phyloP scores from a whole-genome alignment of 2,113 vertebrate genomes.

The Tachysurus fulvidraco region DNA sequence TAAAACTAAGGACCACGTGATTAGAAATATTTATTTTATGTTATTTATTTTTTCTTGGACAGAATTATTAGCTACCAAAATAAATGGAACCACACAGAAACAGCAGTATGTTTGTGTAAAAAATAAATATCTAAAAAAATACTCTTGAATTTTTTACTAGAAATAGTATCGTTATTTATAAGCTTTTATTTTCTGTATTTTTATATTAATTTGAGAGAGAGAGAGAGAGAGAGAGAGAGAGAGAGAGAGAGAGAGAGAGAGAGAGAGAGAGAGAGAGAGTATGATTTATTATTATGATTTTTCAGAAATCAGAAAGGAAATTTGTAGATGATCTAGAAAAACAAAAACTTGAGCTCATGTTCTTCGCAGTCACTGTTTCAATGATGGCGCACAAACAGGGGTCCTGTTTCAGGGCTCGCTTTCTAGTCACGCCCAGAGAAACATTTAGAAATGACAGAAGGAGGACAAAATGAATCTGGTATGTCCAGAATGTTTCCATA shows the following conservation, averaged over 20 bases:
- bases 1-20: neutral
- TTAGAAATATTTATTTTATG: no score
- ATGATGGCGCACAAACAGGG: constrained; percentile 62
- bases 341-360: constrained; percentile 64
- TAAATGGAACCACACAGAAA: neutral
- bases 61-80: neutral
- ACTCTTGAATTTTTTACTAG: no score
- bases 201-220: neutral
- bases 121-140: no score
- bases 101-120: neutral
- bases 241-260: neutral
- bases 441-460: constrained; percentile 58
- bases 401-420: constrained; percentile 65
- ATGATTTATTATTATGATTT: neutral
- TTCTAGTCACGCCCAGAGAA: constrained; percentile 63
- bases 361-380: constrained; percentile 59
- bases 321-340: constrained; percentile 48
- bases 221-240: neutral
- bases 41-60: neutral
- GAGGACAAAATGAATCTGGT: constrained; percentile 24
- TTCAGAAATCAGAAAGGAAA: neutral
- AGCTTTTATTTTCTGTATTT: no score
- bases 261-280: neutral
- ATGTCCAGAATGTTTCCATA: neutral
- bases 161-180: no score